Evolutionary conservation across 2,888 invertebrate genomes (phyloP).

Genomic region (Stenotaenia linearis): DNA sequence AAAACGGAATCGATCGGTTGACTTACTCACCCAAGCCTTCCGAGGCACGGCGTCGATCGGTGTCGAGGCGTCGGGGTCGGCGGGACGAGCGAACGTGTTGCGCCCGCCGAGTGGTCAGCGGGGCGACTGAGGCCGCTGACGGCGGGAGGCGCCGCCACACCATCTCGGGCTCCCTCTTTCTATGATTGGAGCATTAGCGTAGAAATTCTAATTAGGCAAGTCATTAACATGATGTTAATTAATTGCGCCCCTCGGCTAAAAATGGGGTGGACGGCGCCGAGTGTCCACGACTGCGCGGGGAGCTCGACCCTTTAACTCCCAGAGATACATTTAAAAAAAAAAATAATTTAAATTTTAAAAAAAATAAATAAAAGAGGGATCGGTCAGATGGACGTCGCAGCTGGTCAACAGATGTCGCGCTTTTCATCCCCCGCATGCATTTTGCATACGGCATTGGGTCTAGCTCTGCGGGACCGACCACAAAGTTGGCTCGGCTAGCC

Average conservation of each 20-base stretch:
- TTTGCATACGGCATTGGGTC: conserved; percentile 29
- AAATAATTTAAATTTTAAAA: no score
- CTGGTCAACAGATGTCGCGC: neutral
- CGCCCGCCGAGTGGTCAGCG: conserved; percentile 3
- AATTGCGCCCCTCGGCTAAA: conserved; percentile 26
- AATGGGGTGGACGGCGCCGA: neutral
- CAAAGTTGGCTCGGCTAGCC: conserved; percentile 30
- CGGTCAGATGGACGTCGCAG: neutral
- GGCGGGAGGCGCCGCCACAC: conserved; percentile 26
- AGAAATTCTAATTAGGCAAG: conserved; percentile 32
- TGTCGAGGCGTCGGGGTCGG: neutral
- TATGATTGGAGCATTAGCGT: conserved; percentile 32
- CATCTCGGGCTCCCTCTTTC: conserved; percentile 19
- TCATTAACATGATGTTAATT: conserved; percentile 33
- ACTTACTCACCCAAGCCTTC: neutral
- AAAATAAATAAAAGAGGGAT: neutral
- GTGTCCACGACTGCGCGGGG: neutral
- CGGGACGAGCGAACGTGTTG: neutral
- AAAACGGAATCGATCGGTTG: neutral
- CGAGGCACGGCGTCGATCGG: neutral
- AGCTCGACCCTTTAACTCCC: no score
- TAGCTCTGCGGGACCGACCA: conserved; percentile 10
- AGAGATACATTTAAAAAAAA: no score
- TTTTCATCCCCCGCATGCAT: conserved; percentile 10
- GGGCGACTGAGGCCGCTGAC: conserved; percentile 17